phyloP scores from a whole-genome alignment of 2,888 invertebrate species.

The Sepiola atlantica region DNA sequence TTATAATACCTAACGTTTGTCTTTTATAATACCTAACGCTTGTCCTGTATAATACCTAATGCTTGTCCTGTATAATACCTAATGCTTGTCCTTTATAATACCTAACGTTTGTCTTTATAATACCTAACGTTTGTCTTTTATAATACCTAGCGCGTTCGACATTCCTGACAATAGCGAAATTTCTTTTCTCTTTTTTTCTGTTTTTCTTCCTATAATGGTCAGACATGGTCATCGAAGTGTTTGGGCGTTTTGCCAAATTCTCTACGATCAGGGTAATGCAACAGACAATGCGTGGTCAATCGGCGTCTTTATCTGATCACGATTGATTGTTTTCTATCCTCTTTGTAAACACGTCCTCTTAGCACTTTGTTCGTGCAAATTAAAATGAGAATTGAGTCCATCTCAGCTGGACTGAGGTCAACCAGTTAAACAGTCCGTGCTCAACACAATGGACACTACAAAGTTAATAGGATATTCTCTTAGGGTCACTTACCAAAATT shows the following conservation, averaged over 20 bases:
- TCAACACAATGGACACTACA: not conserved
- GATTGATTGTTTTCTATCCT: not conserved
- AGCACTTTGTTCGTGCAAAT: not conserved
- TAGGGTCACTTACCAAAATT: not conserved
- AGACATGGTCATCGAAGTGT: not conserved
- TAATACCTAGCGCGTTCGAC: too few species aligned
- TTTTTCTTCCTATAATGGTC: not conserved
- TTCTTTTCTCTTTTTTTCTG: too few species aligned
- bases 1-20: too few species aligned
- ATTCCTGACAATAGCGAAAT: too few species aligned
- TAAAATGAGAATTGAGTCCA: not conserved
- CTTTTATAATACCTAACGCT: too few species aligned
- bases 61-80: too few species aligned
- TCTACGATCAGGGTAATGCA: not conserved
- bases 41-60: too few species aligned
- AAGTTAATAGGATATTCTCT: not conserved
- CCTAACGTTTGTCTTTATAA: too few species aligned
- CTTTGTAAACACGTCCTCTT: not conserved
- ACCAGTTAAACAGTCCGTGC: not conserved
- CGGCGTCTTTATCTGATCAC: too few species aligned
- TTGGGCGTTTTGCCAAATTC: not conserved
- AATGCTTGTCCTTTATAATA: too few species aligned
- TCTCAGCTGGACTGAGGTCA: not conserved
- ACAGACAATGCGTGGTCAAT: too few species aligned
- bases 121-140: too few species aligned